Evolutionary conservation across 1,140 invertebrate genomes (phyloP).

Genomic region (Prorops nasuta): DNA sequence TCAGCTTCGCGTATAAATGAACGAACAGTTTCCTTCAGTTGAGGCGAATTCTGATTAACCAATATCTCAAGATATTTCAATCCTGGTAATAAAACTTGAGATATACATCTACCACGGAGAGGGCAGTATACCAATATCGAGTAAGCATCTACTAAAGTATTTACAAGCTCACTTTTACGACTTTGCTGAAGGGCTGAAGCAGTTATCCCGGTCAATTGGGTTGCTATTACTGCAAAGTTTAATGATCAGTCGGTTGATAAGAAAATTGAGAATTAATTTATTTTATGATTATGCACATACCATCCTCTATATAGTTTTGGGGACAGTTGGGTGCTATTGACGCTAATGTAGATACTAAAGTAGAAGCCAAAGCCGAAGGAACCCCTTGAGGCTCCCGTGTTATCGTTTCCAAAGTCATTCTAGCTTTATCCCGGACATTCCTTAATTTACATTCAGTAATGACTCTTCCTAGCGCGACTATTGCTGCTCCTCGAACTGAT

Average conservation of each 20-base stretch:
- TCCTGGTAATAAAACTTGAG: slow-evolving; percentile 53
- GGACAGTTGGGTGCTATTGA: slow-evolving; percentile 57
- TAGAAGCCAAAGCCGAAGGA: slow-evolving; percentile 49
- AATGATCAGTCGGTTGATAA: background rate
- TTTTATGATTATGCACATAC: slow-evolving; percentile 33
- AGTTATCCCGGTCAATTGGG: slow-evolving; percentile 62
- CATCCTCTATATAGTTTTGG: slow-evolving; percentile 60
- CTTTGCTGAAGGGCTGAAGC: slow-evolving; percentile 60
- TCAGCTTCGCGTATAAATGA: slow-evolving; percentile 60
- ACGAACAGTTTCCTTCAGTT: slow-evolving; percentile 55
- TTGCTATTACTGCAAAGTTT: slow-evolving; percentile 62
- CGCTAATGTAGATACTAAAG: slow-evolving; percentile 57
- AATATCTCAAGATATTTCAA: slow-evolving; percentile 57
- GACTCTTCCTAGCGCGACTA: slow-evolving; percentile 66
- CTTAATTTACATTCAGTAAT: slow-evolving; percentile 60
- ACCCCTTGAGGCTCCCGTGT: slow-evolving; percentile 41
- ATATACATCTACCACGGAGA: slow-evolving; percentile 55
- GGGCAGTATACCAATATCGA: slow-evolving; percentile 66
- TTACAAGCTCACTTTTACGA: slow-evolving; percentile 60
- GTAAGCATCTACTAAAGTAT: slow-evolving; percentile 67
- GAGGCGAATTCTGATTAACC: slow-evolving; percentile 52
- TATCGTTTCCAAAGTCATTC: slow-evolving; percentile 70
- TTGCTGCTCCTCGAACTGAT: slow-evolving; percentile 63
- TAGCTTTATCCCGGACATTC: slow-evolving; percentile 69
- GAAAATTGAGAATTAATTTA: background rate